phyloP scores from a whole-genome alignment of 1,140 invertebrate genomes.

The Oscheius sp. region DNA sequence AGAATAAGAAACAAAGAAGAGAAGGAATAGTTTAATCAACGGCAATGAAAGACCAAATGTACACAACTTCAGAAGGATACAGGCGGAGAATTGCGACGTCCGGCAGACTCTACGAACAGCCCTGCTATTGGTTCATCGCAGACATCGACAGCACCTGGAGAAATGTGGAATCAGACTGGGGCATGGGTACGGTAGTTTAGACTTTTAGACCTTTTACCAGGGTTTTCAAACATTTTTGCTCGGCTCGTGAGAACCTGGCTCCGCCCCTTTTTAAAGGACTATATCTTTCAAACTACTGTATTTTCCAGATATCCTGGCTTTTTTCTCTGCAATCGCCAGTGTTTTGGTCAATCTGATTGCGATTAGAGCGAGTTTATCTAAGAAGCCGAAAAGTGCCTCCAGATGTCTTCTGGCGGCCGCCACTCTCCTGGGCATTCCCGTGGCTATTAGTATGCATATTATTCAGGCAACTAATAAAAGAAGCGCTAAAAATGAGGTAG shows the following conservation, averaged over 20 bases:
- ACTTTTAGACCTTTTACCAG: background rate
- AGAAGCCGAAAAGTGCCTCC: conserved; percentile 4
- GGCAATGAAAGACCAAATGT: background rate
- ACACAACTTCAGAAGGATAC: conserved; percentile 28
- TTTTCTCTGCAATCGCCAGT: too few relatives aligned
- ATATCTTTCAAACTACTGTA: too few relatives aligned
- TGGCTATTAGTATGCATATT: background rate
- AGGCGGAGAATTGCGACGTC: conserved; percentile 8
- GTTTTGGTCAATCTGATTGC: background rate
- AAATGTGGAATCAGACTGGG: background rate
- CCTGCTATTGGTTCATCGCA: conserved; percentile 21
- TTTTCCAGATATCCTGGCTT: too few relatives aligned
- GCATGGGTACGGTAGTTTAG: background rate
- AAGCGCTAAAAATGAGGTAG: conserved; percentile 12
- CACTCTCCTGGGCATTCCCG: background rate
- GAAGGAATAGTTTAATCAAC: background rate
- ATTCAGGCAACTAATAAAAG: conserved; percentile 18
- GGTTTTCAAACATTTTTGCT: conserved; percentile 8
- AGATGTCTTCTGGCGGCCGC: conserved; percentile 1
- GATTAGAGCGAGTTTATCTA: background rate
- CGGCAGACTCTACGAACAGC: conserved; percentile 6
- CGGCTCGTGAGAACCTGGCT: too few relatives aligned
- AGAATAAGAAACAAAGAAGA: background rate
- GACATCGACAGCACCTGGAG: background rate
- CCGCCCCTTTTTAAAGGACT: too few relatives aligned